Percentiles rank a stretch among this genome's conserved stretches.
These are phyloP conservation scores for Gallinago nigripennis DNA, from an alignment of 2,797 vertebrate species.

Conservation along the genomic window DNA sequence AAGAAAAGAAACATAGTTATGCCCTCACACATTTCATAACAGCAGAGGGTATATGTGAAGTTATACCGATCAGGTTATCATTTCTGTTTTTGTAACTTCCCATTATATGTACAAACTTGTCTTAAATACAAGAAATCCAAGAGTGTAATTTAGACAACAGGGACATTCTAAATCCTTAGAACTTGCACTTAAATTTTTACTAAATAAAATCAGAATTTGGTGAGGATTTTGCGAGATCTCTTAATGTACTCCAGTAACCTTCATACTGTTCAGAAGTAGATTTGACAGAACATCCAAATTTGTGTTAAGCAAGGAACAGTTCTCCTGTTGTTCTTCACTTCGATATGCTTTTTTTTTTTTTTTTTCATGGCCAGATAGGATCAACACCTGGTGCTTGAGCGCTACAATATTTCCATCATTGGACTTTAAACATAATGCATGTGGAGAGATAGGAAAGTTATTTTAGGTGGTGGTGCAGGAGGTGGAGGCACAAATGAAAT, in stretches of 20 bases:
- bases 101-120: accelerated
- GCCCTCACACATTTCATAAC: background rate
- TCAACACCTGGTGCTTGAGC: background rate
- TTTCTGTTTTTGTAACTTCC: background rate
- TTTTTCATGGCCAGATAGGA: background rate
- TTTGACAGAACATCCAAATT: background rate
- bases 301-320: background rate
- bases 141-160: background rate
- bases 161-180: background rate
- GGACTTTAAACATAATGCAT: background rate
- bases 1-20: background rate
- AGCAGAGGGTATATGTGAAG: background rate
- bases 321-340: background rate
- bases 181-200: background rate
- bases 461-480: background rate
- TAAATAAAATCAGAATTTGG: background rate
- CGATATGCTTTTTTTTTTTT: background rate
- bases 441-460: background rate
- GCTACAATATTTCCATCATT: background rate
- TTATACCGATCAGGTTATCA: background rate
- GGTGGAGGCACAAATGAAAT: background rate
- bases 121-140: background rate
- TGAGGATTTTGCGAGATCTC: background rate
- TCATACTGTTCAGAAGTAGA: background rate
- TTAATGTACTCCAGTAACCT: background rate